phyloP scores from a whole-genome alignment of 2,888 invertebrate species.

The Mantis religiosa region DNA sequence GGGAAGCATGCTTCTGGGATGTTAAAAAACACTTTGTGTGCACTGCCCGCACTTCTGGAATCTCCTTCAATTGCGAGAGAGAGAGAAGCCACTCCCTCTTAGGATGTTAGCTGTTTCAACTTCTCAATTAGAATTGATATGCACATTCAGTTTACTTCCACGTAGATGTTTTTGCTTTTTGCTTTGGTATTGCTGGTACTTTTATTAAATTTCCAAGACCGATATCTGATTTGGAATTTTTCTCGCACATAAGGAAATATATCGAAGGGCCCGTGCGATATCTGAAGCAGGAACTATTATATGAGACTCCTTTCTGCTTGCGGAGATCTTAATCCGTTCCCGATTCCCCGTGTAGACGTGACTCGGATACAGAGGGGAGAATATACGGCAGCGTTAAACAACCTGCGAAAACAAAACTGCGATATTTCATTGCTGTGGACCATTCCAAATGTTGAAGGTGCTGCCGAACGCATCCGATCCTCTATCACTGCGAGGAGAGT shows the following conservation, averaged over 20 bases:
- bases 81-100: no score
- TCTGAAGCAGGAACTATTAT: neutral
- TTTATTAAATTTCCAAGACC: neutral
- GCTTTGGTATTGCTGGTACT: neutral
- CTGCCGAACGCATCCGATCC: neutral
- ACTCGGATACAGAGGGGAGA: neutral
- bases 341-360: neutral
- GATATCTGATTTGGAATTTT: neutral
- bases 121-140: no score
- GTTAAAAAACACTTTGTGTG: no score
- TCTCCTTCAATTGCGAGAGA: no score
- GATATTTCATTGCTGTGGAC: neutral
- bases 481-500: neutral
- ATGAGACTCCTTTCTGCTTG: neutral
- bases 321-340: neutral
- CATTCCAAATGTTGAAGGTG: neutral
- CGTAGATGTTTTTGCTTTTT: no score
- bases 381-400: neutral
- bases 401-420: neutral
- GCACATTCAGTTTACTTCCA: no score
- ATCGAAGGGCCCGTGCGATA: neutral
- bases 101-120: no score
- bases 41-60: no score
- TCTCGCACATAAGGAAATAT: neutral
- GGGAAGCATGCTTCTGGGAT: no score